phyloP scores from a whole-genome alignment of 2,113 vertebrate genomes.

The Gobio gobio region DNA sequence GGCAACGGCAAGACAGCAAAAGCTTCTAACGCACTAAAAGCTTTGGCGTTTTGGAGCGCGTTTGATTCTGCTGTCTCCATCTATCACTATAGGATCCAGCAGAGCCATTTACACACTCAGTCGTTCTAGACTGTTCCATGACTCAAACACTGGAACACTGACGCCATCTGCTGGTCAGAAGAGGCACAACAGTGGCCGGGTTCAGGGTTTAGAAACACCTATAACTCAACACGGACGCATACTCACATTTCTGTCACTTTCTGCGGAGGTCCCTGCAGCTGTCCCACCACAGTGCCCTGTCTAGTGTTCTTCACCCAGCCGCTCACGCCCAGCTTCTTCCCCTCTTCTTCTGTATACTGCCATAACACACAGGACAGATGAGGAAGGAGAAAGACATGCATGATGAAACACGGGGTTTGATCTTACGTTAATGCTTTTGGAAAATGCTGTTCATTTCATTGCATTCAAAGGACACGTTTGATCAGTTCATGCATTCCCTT shows the following conservation, averaged over 20 bases:
- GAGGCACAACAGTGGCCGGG: not conserved
- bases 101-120: not conserved
- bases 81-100: not conserved
- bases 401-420: not conserved
- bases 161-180: constrained; percentile 36
- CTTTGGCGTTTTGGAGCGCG: too few species aligned
- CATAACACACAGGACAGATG: not conserved
- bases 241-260: not conserved
- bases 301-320: constrained; percentile 94
- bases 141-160: not conserved
- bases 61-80: not conserved
- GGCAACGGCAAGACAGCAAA: too few species aligned
- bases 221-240: not conserved
- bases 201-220: not conserved
- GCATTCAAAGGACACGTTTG: not conserved
- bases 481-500: not conserved
- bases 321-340: constrained; percentile 82
- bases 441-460: not conserved
- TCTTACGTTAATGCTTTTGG: not conserved
- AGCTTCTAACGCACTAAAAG: too few species aligned
- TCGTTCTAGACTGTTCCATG: constrained; percentile 54
- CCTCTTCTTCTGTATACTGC: constrained; percentile 88
- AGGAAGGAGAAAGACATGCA: not conserved
- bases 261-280: constrained; percentile 81
- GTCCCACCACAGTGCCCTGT: constrained; percentile 85